These are phyloP conservation scores for Hydractinia symbiolongicarpus DNA, from an alignment of 30 jellyfish, hydroid and myxozoan genomes.

Conservation along the genomic window DNA sequence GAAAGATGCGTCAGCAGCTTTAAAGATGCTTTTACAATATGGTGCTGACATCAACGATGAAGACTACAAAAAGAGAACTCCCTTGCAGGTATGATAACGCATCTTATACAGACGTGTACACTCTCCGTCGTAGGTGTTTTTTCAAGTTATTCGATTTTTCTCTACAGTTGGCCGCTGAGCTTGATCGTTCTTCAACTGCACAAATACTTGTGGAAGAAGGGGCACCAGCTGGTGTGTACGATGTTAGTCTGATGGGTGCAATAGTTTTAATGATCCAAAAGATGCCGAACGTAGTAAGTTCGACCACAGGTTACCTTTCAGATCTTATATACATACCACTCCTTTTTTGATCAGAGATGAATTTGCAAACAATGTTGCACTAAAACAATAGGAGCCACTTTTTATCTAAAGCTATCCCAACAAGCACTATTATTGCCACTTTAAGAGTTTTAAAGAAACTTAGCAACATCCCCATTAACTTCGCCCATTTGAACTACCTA, in stretches of 20 bases:
- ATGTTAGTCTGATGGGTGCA: constrained; percentile 83
- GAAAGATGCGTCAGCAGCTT: constrained; percentile 74
- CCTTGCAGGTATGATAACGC: constrained; percentile 66
- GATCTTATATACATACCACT: too few relatives aligned
- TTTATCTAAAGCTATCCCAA: too few relatives aligned
- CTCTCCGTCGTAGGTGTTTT: not conserved
- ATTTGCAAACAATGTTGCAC: too few relatives aligned
- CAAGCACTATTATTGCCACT: too few relatives aligned
- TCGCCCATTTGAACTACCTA: too few relatives aligned
- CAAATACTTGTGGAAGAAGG: constrained; percentile 65
- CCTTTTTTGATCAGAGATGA: too few relatives aligned
- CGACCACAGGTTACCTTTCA: not conserved
- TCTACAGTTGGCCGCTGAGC: constrained; percentile 89
- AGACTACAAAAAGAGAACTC: constrained; percentile 92
- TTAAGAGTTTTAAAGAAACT: too few relatives aligned
- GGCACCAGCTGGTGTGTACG: constrained; percentile 94
- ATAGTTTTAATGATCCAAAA: constrained; percentile 69
- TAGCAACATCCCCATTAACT: too few relatives aligned
- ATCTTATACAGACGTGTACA: not conserved
- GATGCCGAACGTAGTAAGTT: constrained; percentile 94
- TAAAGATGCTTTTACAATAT: constrained; percentile 38
- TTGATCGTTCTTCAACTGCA: constrained; percentile 88
- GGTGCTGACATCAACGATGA: constrained; percentile 78
- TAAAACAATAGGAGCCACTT: too few relatives aligned
- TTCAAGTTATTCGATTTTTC: not conserved